Conservation (phyloP, 1,140 invertebrate species). For the Eufriesea mexicana region DNA sequence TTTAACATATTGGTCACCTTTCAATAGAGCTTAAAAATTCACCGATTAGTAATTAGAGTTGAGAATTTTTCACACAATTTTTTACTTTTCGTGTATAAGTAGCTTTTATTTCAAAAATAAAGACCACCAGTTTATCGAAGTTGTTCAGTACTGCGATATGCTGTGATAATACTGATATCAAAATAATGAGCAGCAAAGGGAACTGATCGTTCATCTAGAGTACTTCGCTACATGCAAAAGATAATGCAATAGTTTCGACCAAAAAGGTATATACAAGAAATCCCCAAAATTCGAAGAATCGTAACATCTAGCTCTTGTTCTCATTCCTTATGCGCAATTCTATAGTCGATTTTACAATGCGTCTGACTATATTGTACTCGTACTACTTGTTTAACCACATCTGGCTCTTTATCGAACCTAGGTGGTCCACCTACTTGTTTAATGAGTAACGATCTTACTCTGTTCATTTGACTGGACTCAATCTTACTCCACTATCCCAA, state of each 20-base stretch:
- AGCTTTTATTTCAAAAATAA: neutral
- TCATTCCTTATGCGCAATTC: neutral
- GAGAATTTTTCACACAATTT: no score
- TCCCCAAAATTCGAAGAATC: neutral
- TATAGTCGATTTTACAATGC: neutral
- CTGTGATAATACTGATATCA: neutral
- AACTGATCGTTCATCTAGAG: neutral
- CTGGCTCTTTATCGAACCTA: neutral
- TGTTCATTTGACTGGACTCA: neutral
- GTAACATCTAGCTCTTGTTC: neutral
- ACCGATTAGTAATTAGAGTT: no score
- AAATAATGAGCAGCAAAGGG: neutral
- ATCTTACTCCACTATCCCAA: neutral
- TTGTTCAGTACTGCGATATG: no score
- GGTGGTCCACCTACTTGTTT: neutral
- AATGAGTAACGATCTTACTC: neutral
- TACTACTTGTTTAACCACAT: neutral
- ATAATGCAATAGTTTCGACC: neutral
- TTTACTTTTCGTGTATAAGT: no score
- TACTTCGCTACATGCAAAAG: neutral
- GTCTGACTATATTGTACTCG: neutral
- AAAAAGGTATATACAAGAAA: no score
- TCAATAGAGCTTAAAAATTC: no score
- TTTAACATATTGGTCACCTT: no score
- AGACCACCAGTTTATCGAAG: no score